Evolutionary conservation across 2,888 invertebrate genomes (phyloP).

Genomic region (Biston stratarius): DNA sequence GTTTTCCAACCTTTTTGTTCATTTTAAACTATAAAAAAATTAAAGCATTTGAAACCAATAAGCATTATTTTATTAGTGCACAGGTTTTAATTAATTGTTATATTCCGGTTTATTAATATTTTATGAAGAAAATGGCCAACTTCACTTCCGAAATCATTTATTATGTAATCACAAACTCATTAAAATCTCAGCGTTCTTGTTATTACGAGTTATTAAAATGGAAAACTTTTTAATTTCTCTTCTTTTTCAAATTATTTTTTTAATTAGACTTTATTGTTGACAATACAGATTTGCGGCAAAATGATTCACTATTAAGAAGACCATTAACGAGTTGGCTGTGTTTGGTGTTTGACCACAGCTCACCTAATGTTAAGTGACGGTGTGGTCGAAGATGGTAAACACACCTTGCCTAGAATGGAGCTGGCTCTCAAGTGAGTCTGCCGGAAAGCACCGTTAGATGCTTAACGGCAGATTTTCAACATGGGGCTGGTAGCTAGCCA

Average conservation of each 20-base stretch:
- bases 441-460: too few relatives aligned
- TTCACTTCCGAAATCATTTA: conserved; percentile 14
- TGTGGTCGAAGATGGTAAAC: too few relatives aligned
- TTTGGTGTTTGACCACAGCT: too few relatives aligned
- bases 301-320: too few relatives aligned
- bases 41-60: background rate
- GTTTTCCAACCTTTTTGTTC: too few relatives aligned
- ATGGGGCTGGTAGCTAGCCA: too few relatives aligned
- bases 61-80: background rate
- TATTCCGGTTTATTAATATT: conserved; percentile 13
- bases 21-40: background rate
- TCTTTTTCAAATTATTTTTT: background rate
- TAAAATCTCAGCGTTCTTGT: conserved; percentile 10
- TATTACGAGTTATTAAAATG: conserved; percentile 9
- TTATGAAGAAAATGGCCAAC: conserved; percentile 7
- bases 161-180: conserved; percentile 21
- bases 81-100: conserved; percentile 19
- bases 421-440: too few relatives aligned
- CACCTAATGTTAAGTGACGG: too few relatives aligned
- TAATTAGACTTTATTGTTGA: background rate
- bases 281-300: too few relatives aligned
- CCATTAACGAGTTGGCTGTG: too few relatives aligned
- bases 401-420: too few relatives aligned
- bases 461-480: too few relatives aligned
- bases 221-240: conserved; percentile 11